Evolutionary conservation across 2,888 invertebrate species (phyloP).

Genomic region (Orthosia gracilis): DNA sequence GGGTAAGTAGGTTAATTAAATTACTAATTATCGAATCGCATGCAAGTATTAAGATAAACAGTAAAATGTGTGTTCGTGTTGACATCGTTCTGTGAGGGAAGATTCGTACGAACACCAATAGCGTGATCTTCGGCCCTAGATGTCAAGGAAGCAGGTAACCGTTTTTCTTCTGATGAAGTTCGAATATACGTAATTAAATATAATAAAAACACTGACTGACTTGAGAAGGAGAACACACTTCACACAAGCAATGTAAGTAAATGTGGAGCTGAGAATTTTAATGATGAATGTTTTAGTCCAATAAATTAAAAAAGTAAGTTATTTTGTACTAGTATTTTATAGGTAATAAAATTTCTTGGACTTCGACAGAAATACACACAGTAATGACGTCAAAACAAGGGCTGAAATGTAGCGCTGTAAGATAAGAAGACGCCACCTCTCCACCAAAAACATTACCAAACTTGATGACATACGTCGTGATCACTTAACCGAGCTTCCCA

Average conservation of each 20-base stretch:
- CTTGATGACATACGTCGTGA: slow-evolving; percentile 47
- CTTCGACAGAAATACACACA: not conserved
- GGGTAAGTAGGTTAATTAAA: slow-evolving; percentile 40
- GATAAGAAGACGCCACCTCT: slow-evolving; percentile 1
- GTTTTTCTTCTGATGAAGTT: slow-evolving; percentile 17
- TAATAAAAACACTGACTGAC: slow-evolving; percentile 11
- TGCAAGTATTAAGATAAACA: slow-evolving; percentile 22
- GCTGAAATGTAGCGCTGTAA: slow-evolving; percentile 1
- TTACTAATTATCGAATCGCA: slow-evolving; percentile 37
- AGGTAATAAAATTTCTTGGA: not conserved
- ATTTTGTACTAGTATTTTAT: no score
- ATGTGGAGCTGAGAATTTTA: not conserved
- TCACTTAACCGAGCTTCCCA: slow-evolving; percentile 46
- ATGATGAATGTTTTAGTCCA: not conserved
- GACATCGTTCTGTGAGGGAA: slow-evolving; percentile 42
- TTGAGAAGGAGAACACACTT: slow-evolving; percentile 1
- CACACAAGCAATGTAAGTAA: not conserved
- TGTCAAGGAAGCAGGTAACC: slow-evolving; percentile 29
- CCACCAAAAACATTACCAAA: slow-evolving; percentile 33
- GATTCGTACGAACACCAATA: slow-evolving; percentile 11
- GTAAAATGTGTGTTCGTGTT: slow-evolving; percentile 15
- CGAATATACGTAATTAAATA: not conserved
- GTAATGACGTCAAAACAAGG: not conserved
- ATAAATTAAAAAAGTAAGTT: not conserved
- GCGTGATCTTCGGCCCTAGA: slow-evolving; percentile 19